Evolutionary conservation across 2,797 vertebrate species (phyloP).

Genomic region (Lithobates pipiens): DNA sequence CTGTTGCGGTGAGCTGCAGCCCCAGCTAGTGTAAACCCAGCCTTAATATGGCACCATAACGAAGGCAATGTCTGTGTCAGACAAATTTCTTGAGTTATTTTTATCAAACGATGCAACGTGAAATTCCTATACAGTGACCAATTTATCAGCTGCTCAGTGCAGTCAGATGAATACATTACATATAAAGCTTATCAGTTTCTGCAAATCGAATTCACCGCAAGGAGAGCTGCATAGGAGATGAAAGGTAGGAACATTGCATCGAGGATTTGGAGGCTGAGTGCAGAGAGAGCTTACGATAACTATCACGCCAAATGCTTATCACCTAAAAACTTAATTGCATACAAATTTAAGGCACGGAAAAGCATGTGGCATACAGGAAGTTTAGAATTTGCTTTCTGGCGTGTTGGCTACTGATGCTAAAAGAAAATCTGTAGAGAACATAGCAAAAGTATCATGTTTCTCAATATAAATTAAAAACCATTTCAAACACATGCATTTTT

Average conservation of each 20-base stretch:
- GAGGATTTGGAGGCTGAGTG: not conserved
- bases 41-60: too few relatives aligned
- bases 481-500: too few relatives aligned
- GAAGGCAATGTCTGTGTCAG: too few relatives aligned
- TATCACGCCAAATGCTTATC: slow-evolving; percentile 16
- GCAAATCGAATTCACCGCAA: slow-evolving; percentile 14
- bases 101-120: not conserved
- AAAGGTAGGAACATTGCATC: not conserved
- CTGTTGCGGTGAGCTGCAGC: too few relatives aligned
- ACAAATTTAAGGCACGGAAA: not conserved
- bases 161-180: slow-evolving; percentile 27
- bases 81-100: not conserved
- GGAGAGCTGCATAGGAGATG: not conserved
- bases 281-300: slow-evolving; percentile 7
- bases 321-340: slow-evolving; percentile 19
- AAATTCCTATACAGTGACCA: slow-evolving; percentile 14
- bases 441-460: too few relatives aligned
- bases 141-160: slow-evolving; percentile 19
- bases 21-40: too few relatives aligned
- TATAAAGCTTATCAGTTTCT: slow-evolving; percentile 30
- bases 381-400: too few relatives aligned
- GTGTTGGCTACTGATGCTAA: too few relatives aligned
- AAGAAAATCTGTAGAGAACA: too few relatives aligned
- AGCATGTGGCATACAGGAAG: not conserved
- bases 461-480: too few relatives aligned